Evolutionary conservation across 1,140 invertebrate genomes (phyloP).

Genomic region (Drosophila sproati): DNA sequence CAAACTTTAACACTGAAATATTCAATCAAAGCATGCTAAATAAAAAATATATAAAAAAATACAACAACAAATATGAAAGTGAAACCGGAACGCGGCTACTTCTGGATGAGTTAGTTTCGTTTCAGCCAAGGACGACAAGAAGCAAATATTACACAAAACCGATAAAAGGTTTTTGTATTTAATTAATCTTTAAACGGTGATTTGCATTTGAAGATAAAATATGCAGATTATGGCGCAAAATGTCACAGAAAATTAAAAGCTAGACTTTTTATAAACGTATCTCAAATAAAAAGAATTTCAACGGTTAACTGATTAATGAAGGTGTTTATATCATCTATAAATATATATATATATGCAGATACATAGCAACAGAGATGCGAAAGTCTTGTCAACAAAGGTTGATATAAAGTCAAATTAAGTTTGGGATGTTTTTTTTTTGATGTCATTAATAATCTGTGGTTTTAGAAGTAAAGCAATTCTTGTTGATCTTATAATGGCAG

Average conservation of each 20-base stretch:
- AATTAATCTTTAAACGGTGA: not conserved
- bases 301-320: too few species aligned
- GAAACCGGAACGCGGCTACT: conserved; percentile 28
- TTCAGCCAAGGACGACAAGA: conserved; percentile 5
- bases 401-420: too few species aligned
- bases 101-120: not conserved
- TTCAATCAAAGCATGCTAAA: not conserved
- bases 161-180: conserved; percentile 11
- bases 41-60: not conserved
- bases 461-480: too few species aligned
- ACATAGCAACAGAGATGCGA: too few species aligned
- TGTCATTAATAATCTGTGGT: too few species aligned
- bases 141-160: conserved; percentile 5
- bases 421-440: too few species aligned
- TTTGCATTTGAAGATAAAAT: conserved; percentile 8
- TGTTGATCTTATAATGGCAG: too few species aligned
- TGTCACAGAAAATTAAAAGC: not conserved
- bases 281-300: too few species aligned
- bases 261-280: not conserved
- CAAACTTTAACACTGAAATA: not conserved
- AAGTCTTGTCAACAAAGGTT: too few species aligned
- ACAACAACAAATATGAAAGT: conserved; percentile 11
- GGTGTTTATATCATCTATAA: too few species aligned
- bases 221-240: not conserved
- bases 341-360: too few species aligned